A percentile compares a stretch with the other conserved stretches of the same genome.
Conservation (phyloP, 2,113 vertebrate species). For the Promerops cafer region DNA sequence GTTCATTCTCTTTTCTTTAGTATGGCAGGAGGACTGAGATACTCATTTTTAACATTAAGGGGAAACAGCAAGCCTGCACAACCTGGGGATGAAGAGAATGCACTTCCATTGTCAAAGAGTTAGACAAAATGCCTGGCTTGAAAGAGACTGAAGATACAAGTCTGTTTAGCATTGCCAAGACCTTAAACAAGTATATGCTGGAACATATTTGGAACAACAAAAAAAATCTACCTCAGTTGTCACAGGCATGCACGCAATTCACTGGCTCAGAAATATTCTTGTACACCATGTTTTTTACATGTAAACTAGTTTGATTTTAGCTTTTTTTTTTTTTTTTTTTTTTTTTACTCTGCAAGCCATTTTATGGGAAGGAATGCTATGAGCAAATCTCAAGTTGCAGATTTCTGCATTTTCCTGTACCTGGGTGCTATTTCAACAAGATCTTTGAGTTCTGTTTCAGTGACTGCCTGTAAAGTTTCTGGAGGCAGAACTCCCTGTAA, state of each 20-base stretch:
- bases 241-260: not conserved
- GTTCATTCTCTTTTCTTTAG: conserved; percentile 58
- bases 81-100: conserved; percentile 48
- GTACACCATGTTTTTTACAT: not conserved
- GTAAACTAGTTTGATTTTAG: not conserved
- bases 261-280: not conserved
- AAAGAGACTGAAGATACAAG: not conserved
- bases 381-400: not conserved
- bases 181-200: not conserved
- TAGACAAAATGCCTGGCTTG: not conserved
- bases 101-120: not conserved
- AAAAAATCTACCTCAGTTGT: conserved; percentile 30
- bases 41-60: conserved; percentile 81
- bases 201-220: not conserved
- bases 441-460: not conserved
- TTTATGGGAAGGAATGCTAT: not conserved
- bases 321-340: not conserved
- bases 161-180: not conserved
- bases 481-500: not conserved
- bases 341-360: not conserved
- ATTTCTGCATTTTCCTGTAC: not conserved
- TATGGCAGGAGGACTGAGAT: conserved; percentile 84
- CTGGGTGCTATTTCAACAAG: not conserved
- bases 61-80: conserved; percentile 10
- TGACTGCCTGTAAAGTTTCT: not conserved